Conservation (phyloP, 1,140 invertebrate species). For the Neuroterus valhalla region DNA sequence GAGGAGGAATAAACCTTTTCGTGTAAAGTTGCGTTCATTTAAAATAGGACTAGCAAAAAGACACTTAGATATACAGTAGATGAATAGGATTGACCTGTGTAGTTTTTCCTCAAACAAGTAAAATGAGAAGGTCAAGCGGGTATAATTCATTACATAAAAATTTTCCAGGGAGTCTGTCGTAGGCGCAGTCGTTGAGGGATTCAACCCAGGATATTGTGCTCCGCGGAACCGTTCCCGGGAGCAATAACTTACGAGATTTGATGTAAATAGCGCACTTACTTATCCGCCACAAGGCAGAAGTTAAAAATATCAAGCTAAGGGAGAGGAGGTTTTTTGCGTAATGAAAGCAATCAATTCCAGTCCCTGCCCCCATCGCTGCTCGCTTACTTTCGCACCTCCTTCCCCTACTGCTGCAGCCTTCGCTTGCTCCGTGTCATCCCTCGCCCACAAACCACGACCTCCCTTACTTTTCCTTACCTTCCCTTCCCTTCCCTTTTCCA, state of each 20-base stretch:
- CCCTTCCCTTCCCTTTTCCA: constrained; percentile 44
- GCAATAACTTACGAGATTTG: constrained; percentile 73
- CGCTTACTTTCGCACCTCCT: constrained; percentile 42
- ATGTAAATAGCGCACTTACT: constrained; percentile 74
- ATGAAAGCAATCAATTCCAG: constrained; percentile 76
- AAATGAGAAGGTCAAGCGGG: too few species aligned
- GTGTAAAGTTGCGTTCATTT: too few species aligned
- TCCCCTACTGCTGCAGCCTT: constrained; percentile 39
- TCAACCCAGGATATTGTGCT: constrained; percentile 47
- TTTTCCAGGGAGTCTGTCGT: too few species aligned
- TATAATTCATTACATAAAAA: too few species aligned
- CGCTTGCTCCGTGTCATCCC: constrained; percentile 37
- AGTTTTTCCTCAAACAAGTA: too few species aligned
- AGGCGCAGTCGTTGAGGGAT: constrained; percentile 27
- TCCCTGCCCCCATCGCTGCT: constrained; percentile 62
- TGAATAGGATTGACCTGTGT: too few species aligned
- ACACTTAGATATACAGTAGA: too few species aligned
- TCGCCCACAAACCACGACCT: constrained; percentile 28
- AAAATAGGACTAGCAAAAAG: too few species aligned
- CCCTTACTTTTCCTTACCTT: constrained; percentile 30
- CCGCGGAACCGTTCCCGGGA: constrained; percentile 35
- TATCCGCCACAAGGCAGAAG: constrained; percentile 69
- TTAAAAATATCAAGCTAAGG: constrained; percentile 69
- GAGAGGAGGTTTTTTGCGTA: constrained; percentile 70
- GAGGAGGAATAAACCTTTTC: too few species aligned